phyloP scores from a whole-genome alignment of 1,140 invertebrate genomes.

The Aphelenchoides fujianensis region DNA sequence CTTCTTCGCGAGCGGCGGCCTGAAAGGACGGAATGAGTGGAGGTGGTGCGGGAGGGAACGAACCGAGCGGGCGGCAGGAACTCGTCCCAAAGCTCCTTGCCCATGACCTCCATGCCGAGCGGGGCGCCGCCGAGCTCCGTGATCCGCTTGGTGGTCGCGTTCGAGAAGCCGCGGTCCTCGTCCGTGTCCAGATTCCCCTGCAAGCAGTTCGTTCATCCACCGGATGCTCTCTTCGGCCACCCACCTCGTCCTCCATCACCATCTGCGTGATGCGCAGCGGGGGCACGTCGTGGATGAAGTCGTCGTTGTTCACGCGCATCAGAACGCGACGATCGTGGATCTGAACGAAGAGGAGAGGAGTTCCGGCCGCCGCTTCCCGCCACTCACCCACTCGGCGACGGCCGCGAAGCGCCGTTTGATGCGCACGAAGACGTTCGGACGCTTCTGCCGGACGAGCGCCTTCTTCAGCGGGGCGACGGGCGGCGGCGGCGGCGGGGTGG shows the following conservation, averaged over 20 bases:
- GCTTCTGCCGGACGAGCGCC: not conserved
- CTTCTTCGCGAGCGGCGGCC: no score
- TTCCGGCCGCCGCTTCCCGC: not conserved
- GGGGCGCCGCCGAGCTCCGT: constrained; percentile 2
- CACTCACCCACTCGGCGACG: not conserved
- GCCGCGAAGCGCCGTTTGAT: not conserved
- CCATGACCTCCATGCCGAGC: not conserved
- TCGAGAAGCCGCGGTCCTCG: not conserved
- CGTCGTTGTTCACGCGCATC: constrained; percentile 9
- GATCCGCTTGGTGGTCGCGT: not conserved
- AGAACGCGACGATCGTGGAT: not conserved
- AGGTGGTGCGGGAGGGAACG: no score
- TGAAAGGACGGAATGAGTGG: no score
- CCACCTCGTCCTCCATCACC: constrained; percentile 6
- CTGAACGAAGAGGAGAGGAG: not conserved
- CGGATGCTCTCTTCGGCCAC: not conserved
- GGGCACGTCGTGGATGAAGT: constrained; percentile 2
- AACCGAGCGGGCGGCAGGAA: constrained; percentile 1
- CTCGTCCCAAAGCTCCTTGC: not conserved
- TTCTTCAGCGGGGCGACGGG: not conserved
- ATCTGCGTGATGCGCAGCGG: not conserved
- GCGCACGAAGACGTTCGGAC: not conserved
- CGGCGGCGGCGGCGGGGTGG: not conserved
- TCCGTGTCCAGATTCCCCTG: constrained; percentile 12
- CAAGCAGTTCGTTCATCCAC: not conserved